Base-by-base conservation (phyloP, 2,797 vertebrate genomes). In the Fistularia tabacaria region DNA sequence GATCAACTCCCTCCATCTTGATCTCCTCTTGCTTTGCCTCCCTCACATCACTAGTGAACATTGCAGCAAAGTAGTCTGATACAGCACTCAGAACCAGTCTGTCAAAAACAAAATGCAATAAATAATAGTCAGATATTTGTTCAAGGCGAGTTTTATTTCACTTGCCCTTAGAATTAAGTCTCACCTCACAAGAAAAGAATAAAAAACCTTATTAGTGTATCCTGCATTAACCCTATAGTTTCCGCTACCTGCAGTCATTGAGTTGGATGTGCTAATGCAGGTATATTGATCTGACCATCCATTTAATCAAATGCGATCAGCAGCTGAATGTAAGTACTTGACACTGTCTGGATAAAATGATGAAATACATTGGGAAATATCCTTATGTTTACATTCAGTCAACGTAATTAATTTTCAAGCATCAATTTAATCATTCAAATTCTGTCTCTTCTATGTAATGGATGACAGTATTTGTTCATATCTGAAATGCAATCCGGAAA, bases 11-110 rank as follows among this genome's bases (percentile, higher is more conserved):
- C 75, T 99, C 97, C 93, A 99, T 98, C 85, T 93, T 99, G 84
- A 99, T 92, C 85, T 99, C 97, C 72, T 99, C 94, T 80, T 98
- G 93, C 80, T 95, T 99, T 0, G 97, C 95, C 75, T 99, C 97
- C 56, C 91, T 89, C 59, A 99, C 93, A 0, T 99, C 96, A 14
- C 90, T 98, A 70, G 95, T 99, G 89, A 99, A 99, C 95, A 99
- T 98, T 3, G 96, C 97, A 57, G 95, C 95, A 75, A 99, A 99
- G 75, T 99, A 99, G 88, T 99, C 95, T 0, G 97, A 99, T 45
- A 93, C 95, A 1, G 96, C 93, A 5, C 96, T 96, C 58, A 99
- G 90, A 64, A 99, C 94, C 79, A 99, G 74, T 83, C 97, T 99
- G 85, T 12, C 51, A 70, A 45, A 39, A 54, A 87, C 1, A 54